Percentiles rank a stretch among this genome's conserved stretches.
phyloP scores from a whole-genome alignment of 2,113 vertebrate genomes.

The Spea multiplicata region DNA sequence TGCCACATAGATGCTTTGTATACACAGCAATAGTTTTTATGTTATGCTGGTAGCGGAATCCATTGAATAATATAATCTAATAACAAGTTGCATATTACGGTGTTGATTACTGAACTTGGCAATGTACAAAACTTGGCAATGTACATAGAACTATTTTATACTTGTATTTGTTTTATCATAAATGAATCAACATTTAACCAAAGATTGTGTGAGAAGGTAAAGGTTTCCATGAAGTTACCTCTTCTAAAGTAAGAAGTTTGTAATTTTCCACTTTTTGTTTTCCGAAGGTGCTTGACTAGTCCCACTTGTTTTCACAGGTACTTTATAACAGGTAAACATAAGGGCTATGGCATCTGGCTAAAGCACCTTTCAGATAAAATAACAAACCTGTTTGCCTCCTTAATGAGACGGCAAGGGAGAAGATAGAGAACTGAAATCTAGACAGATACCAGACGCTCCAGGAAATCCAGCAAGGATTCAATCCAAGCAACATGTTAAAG shows the following conservation, averaged over 20 bases:
- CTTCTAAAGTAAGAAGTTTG: background rate
- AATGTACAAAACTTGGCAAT: too few species aligned
- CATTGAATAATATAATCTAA: background rate
- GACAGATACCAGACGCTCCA: slow-evolving; percentile 15
- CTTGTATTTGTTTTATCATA: too few species aligned
- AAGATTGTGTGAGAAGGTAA: too few species aligned
- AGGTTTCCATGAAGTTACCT: background rate
- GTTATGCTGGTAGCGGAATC: background rate
- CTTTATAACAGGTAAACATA: slow-evolving; percentile 24
- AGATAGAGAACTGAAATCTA: slow-evolving; percentile 31
- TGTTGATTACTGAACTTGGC: too few species aligned
- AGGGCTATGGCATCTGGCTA: slow-evolving; percentile 29
- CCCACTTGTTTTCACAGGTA: slow-evolving; percentile 9
- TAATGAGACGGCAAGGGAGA: slow-evolving; percentile 46
- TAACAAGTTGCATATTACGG: background rate
- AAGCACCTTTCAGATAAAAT: slow-evolving; percentile 11
- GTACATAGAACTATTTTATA: too few species aligned
- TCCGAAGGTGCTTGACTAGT: background rate
- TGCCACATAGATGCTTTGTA: background rate
- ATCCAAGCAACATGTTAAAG: slow-evolving; percentile 39
- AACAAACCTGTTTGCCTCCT: slow-evolving; percentile 28
- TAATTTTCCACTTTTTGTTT: background rate
- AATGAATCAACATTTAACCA: too few species aligned
- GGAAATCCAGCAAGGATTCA: slow-evolving; percentile 21
- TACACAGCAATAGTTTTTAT: background rate